A percentile compares a stretch with the other conserved stretches of the same genome.
Evolutionary conservation across 2,797 vertebrate genomes (phyloP).

Genomic region (Natrix natrix): DNA sequence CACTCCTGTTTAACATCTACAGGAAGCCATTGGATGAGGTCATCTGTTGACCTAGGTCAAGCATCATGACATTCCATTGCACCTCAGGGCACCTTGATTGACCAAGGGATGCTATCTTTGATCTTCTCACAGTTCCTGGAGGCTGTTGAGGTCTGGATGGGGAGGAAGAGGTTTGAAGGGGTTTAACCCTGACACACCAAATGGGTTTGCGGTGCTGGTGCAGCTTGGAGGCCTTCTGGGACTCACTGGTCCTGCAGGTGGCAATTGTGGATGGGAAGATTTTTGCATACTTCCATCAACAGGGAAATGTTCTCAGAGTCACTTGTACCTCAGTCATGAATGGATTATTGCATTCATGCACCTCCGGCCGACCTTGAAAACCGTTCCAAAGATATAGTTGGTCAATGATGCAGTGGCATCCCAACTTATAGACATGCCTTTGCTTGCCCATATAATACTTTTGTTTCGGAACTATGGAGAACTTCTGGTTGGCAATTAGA

Average conservation of each 20-base stretch:
- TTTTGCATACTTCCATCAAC: not conserved
- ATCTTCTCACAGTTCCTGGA: not conserved
- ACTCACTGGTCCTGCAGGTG: not conserved
- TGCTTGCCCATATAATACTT: not conserved
- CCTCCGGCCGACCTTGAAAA: not conserved
- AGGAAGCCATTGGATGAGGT: not conserved
- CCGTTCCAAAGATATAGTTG: not conserved
- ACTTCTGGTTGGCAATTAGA: not conserved
- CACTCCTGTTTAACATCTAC: not conserved
- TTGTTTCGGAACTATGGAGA: not conserved
- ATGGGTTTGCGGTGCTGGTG: too few relatives aligned
- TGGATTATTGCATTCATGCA: not conserved
- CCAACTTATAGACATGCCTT: not conserved
- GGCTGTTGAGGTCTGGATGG: not conserved
- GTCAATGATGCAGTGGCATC: not conserved
- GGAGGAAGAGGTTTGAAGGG: not conserved
- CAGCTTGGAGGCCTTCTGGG: not conserved
- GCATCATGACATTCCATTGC: not conserved
- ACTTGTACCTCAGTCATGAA: not conserved
- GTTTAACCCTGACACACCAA: not conserved
- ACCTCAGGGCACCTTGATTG: not conserved
- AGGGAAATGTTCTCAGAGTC: not conserved
- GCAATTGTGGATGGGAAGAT: not conserved
- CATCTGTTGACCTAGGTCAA: not conserved
- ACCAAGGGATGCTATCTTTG: not conserved